phyloP scores from a whole-genome alignment of 2,888 invertebrate genomes.

The Ophion obscuratus region DNA sequence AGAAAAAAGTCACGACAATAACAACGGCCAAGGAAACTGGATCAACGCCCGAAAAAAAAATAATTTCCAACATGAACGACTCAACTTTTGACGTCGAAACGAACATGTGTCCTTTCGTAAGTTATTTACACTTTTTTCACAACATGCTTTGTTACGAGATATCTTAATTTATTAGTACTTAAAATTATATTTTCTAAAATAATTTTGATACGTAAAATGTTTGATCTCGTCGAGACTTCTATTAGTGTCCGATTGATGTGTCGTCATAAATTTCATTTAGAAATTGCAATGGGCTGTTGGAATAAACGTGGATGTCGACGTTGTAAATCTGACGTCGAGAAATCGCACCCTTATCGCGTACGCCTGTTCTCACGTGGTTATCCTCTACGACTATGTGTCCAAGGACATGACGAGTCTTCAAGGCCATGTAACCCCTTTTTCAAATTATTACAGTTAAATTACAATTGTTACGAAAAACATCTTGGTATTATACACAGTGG shows the following conservation, averaged over 20 bases:
- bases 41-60: neutral
- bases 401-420: constrained; percentile 87
- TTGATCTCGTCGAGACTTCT: too few species aligned
- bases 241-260: neutral
- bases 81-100: constrained; percentile 2
- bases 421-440: constrained; percentile 86
- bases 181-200: neutral
- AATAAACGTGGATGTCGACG: constrained; percentile 86
- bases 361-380: constrained; percentile 87
- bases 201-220: too few species aligned
- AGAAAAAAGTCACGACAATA: too few species aligned
- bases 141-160: neutral
- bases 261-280: constrained; percentile 78
- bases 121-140: constrained; percentile 27
- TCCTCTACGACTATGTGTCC: constrained; percentile 87
- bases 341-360: constrained; percentile 86
- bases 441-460: neutral
- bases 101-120: constrained; percentile 68
- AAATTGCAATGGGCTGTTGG: constrained; percentile 88
- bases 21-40: neutral
- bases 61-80: constrained; percentile 16
- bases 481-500: neutral
- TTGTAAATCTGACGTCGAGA: constrained; percentile 86
- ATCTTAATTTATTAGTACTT: neutral
- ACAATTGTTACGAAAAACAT: neutral